Conservation (phyloP, 2,113 vertebrate genomes). For the Oncorhynchus keta region DNA sequence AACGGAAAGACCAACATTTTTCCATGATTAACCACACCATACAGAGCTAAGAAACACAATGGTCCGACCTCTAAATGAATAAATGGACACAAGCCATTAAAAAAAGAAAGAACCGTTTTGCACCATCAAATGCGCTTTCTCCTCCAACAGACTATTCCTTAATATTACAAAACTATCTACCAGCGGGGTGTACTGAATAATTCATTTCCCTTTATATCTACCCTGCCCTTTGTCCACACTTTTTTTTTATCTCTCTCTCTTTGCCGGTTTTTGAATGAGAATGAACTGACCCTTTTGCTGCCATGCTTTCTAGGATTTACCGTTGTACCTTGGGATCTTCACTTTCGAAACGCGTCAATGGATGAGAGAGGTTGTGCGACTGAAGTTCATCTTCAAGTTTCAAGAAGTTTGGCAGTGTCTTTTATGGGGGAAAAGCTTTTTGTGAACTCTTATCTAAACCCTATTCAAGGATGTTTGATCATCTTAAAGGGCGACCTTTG, state of each 20-base stretch:
- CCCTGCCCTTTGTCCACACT: constrained; percentile 79
- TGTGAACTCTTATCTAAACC: constrained; percentile 60
- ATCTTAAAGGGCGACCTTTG: constrained; percentile 42
- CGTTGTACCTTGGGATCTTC: constrained; percentile 77
- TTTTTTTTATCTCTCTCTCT: constrained; percentile 43
- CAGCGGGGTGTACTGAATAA: constrained; percentile 86
- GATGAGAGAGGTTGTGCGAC: constrained; percentile 70
- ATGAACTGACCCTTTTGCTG: constrained; percentile 60
- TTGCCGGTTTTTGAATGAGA: constrained; percentile 80
- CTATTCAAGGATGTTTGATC: constrained; percentile 45
- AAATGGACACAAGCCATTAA: constrained; percentile 60
- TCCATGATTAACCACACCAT: constrained; percentile 38
- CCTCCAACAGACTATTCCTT: constrained; percentile 77
- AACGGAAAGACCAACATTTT: neutral
- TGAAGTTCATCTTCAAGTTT: constrained; percentile 94
- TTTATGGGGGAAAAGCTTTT: constrained; percentile 42
- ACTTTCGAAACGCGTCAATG: constrained; percentile 75
- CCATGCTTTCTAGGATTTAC: constrained; percentile 72
- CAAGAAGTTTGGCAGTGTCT: constrained; percentile 53
- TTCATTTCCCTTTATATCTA: constrained; percentile 83
- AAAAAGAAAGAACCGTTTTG: constrained; percentile 77
- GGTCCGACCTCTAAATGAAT: constrained; percentile 13
- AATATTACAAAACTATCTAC: constrained; percentile 85
- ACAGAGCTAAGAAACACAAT: constrained; percentile 48
- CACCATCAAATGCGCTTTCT: constrained; percentile 72